These are phyloP conservation scores for Sciurus niger DNA, from an alignment of 2,113 vertebrate species.

Conservation along the genomic window DNA sequence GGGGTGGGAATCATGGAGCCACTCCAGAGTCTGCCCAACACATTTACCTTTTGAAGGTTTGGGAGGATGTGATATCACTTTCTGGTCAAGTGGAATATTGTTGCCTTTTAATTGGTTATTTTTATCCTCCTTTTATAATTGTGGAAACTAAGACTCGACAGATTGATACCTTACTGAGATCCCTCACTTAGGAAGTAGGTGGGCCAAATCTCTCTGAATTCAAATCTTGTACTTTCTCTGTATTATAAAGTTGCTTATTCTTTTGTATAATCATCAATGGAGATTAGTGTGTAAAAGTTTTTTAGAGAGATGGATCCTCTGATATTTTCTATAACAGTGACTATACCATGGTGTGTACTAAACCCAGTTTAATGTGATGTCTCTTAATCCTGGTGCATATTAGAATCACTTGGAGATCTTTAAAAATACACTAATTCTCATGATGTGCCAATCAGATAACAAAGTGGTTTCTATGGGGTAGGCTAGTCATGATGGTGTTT, in stretches of 20 bases:
- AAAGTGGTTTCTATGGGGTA: background rate
- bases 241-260: background rate
- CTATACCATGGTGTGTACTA: background rate
- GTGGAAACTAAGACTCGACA: slow-evolving; percentile 1
- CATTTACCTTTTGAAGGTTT: background rate
- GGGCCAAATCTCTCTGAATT: background rate
- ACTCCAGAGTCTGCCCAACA: background rate
- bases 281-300: background rate
- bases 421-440: background rate
- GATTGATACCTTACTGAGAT: background rate
- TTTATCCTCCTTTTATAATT: background rate
- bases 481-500: background rate
- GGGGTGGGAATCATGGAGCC: background rate
- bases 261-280: background rate
- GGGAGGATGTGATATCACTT: background rate
- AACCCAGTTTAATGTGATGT: background rate
- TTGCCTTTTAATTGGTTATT: background rate
- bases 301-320: background rate
- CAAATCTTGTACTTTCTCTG: background rate
- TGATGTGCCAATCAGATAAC: background rate
- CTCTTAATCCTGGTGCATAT: background rate
- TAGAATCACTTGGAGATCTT: background rate
- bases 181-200: background rate
- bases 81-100: background rate
- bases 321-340: background rate